phyloP scores from a whole-genome alignment of 92 coral and sea anemone genomes.

The Porites divaricata region DNA sequence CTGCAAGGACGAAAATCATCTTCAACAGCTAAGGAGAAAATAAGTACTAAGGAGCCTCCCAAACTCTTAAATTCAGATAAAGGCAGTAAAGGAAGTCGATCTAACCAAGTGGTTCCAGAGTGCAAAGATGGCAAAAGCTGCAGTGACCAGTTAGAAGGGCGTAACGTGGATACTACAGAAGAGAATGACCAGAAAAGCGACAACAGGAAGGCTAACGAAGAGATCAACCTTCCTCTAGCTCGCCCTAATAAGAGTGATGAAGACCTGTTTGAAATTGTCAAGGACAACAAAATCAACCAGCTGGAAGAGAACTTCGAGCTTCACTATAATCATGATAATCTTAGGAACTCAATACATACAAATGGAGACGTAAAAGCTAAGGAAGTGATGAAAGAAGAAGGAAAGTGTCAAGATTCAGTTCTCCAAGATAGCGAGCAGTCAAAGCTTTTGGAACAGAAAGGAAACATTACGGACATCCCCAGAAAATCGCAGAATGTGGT shows the following conservation, averaged over 20 bases:
- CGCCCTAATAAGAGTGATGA: not conserved
- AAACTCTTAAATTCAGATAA: not conserved
- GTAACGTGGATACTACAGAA: not conserved
- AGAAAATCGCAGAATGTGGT: not conserved
- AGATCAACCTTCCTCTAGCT: not conserved
- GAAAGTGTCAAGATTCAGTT: not conserved
- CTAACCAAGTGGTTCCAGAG: not conserved
- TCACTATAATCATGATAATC: not conserved
- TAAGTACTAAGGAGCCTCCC: not conserved
- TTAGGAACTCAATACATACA: not conserved
- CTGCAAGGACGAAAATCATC: not conserved
- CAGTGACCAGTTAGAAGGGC: not conserved
- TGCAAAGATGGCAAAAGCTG: not conserved
- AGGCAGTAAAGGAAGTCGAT: not conserved
- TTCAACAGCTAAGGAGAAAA: not conserved
- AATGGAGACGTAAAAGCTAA: not conserved
- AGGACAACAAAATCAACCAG: not conserved
- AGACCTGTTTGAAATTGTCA: not conserved
- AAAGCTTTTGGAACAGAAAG: not conserved
- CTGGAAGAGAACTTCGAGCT: constrained; percentile 2
- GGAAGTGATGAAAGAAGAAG: no score
- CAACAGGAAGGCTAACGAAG: not conserved
- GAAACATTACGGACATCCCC: not conserved
- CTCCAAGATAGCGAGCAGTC: not conserved
- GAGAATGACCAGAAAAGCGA: not conserved